Base-by-base conservation (phyloP, 2,113 vertebrate genomes). In the Poeciliopsis occidentalis region DNA sequence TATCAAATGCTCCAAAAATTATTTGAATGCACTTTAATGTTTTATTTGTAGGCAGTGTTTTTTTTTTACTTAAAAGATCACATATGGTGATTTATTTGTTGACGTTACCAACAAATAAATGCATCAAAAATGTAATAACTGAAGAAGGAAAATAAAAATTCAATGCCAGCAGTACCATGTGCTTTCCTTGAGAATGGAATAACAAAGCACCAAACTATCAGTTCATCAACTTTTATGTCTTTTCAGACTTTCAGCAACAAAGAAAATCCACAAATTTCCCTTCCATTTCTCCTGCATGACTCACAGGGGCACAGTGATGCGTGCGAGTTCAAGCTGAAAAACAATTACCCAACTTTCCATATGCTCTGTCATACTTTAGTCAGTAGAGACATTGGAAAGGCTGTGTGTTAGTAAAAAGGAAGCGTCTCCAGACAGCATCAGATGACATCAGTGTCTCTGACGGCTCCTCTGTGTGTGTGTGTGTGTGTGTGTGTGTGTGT, bases 371-470 rank as follows among this genome's bases (percentile, higher is more conserved):
- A 87, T 69, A 72, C 37, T 63, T 54, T n/a, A 47, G 54, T 41
- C 15, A 71, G 29, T 63, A 31, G 24, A 79, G 32, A 67, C 34
- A 73, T 31, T 70, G 22, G 71, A 66, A 71, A 51, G 68, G 17
- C 41, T 41, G 10, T 13, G 61, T 61, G 75, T 67, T 60, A 54
- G 60, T 47, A 19, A 19, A 82, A 37, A 79, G 91, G 89, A 89
- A 88, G 76, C 77, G 47, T 76, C 76, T 84, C 83, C 88, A 90
- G 90, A 92, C 92, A 76, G 47, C 32, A 79, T 87, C 82, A 70
- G 78, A 91, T 94, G 92, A 95, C 89, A 75, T 95, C 93, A 95
- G 69, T 15, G 67, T 83, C 79, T 47, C 13, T 47, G 15, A 44
- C 0, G 44, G 17, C 44, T 47, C 19, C 6, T 47, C 17, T 44